Conservation (phyloP, 2,797 vertebrate species). For the Danio kyathit region DNA sequence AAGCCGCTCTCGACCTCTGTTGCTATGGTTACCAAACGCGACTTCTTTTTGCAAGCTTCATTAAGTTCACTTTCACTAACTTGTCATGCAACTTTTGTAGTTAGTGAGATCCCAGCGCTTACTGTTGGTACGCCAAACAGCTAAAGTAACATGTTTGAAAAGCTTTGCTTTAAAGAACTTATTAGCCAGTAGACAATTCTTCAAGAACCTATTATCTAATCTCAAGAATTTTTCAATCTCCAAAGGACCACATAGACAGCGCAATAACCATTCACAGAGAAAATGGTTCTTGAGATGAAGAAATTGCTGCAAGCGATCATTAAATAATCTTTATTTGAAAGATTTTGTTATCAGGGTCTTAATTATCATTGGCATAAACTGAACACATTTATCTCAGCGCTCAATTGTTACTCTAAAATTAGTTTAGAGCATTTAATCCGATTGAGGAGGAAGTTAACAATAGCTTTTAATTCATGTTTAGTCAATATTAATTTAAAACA, state of each 20-base stretch:
- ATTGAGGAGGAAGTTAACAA: constrained; percentile 1
- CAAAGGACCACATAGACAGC: neutral
- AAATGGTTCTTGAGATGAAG: neutral
- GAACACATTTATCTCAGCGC: neutral
- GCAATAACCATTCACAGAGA: neutral
- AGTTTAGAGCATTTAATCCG: constrained; percentile 9
- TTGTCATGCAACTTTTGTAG: neutral
- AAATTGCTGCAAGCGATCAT: neutral
- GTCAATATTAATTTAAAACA: neutral
- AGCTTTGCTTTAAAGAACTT: neutral
- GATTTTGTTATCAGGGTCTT: neutral
- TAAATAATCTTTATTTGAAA: neutral
- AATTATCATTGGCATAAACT: too few species aligned
- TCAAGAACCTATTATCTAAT: neutral
- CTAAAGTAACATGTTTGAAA: neutral
- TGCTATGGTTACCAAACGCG: constrained; percentile 27
- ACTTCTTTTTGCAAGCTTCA: neutral
- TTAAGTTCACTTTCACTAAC: neutral
- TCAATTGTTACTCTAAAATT: neutral
- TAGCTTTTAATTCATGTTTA: constrained; percentile 13
- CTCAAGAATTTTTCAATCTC: neutral
- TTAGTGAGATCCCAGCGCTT: neutral
- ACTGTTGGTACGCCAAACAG: neutral
- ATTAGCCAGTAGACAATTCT: too few species aligned
- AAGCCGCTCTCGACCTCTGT: neutral